Evolutionary conservation across 2,888 invertebrate genomes (phyloP).

Genomic region (Acronicta psi): DNA sequence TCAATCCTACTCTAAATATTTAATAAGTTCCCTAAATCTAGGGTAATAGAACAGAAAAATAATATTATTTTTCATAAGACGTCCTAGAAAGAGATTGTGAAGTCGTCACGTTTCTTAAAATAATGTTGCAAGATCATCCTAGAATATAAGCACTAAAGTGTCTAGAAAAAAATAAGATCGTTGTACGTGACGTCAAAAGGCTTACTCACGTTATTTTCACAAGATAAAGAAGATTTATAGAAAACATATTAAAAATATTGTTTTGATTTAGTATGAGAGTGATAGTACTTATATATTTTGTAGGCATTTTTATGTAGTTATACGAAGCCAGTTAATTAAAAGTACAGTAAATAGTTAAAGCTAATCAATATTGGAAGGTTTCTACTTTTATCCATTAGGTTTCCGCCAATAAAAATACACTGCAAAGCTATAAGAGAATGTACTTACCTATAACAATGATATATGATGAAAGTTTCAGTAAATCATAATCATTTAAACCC

Average conservation of each 20-base stretch:
- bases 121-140: constrained; percentile 15
- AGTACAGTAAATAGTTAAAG: neutral
- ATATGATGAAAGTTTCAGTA: too few relatives aligned
- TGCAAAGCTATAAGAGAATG: too few relatives aligned
- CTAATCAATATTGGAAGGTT: neutral
- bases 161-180: constrained; percentile 22
- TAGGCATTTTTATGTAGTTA: neutral
- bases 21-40: constrained; percentile 27
- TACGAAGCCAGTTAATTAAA: too few relatives aligned
- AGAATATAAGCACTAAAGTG: constrained; percentile 9
- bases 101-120: constrained; percentile 17
- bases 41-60: constrained; percentile 19
- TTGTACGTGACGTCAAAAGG: constrained; percentile 13
- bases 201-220: constrained; percentile 12
- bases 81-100: constrained; percentile 9
- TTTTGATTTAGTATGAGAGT: neutral
- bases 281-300: too few relatives aligned
- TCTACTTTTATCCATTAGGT: too few relatives aligned
- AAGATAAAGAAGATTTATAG: constrained; percentile 26
- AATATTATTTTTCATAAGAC: constrained; percentile 7
- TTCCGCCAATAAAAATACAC: too few relatives aligned
- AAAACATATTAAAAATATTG: constrained; percentile 15
- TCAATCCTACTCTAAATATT: constrained; percentile 24
- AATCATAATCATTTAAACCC: too few relatives aligned
- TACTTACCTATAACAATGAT: too few relatives aligned